A percentile compares a stretch with the other conserved stretches of the same genome.
Conservation (phyloP, 2,113 vertebrate genomes). For the Paraplagusia blochii region DNA sequence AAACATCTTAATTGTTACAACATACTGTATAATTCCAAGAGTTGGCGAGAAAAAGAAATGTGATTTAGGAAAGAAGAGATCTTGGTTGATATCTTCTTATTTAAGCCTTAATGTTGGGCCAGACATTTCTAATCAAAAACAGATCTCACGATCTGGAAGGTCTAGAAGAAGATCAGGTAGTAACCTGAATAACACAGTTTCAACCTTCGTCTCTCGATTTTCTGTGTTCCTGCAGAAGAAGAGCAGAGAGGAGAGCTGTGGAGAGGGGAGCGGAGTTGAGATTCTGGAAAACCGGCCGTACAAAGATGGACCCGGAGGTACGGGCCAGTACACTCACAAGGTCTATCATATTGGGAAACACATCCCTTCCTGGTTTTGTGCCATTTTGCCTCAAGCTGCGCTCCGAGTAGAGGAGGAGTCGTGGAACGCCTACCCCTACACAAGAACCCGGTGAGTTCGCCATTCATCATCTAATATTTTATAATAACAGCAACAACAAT, state of each 20-base stretch:
- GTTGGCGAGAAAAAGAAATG: too few species aligned
- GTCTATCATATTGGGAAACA: constrained; percentile 98
- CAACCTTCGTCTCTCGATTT: background rate
- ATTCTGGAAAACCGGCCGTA: constrained; percentile 95
- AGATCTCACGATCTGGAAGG: too few species aligned
- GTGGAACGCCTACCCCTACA: constrained; percentile 96
- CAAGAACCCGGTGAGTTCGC: constrained; percentile 83
- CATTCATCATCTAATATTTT: background rate
- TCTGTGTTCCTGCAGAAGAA: constrained; percentile 81
- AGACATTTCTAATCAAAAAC: too few species aligned
- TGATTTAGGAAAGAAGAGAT: too few species aligned
- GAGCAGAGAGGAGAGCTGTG: constrained; percentile 91
- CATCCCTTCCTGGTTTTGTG: constrained; percentile 96
- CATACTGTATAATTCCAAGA: too few species aligned
- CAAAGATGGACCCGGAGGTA: constrained; percentile 87
- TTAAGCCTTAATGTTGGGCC: too few species aligned
- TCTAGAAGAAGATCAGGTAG: too few species aligned
- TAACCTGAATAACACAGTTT: too few species aligned
- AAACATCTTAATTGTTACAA: too few species aligned
- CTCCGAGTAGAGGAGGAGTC: constrained; percentile 94
- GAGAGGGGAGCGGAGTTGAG: constrained; percentile 94
- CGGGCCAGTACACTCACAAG: constrained; percentile 93
- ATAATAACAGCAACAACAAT: too few species aligned
- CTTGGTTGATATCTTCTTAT: too few species aligned
- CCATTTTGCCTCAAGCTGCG: constrained; percentile 93